A percentile compares a stretch with the other conserved stretches of the same genome.
Conservation (phyloP, 1,140 invertebrate species). For the Meloidogyne hapla region DNA sequence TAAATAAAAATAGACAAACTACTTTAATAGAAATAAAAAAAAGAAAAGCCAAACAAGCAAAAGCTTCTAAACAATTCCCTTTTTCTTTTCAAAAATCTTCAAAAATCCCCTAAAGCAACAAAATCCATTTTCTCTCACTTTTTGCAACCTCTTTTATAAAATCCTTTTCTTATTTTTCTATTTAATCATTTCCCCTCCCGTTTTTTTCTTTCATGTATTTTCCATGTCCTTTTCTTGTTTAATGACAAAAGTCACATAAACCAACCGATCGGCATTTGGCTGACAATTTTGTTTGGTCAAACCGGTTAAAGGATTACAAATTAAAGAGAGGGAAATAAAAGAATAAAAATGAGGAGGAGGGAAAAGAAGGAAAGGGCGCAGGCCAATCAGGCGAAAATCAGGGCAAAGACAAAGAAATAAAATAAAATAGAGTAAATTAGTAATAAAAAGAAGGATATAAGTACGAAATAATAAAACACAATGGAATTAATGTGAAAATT, state of each 20-base stretch:
- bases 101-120: no score
- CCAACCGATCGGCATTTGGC: neutral
- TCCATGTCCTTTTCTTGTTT: no score
- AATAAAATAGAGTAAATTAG: neutral
- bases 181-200: no score
- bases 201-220: no score
- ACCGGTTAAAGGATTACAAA: slow-evolving; percentile 2
- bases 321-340: neutral
- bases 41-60: no score
- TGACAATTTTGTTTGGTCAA: neutral
- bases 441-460: neutral
- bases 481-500: neutral
- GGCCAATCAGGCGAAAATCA: slow-evolving; percentile 14
- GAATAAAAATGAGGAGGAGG: neutral
- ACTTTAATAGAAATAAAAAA: no score
- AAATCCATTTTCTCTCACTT: no score
- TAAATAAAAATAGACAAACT: no score
- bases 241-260: neutral
- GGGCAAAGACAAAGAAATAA: neutral
- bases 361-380: neutral
- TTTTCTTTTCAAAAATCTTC: no score
- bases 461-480: neutral
- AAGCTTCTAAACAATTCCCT: no score
- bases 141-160: no score
- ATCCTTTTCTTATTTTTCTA: no score